Conservation (phyloP, 2,888 invertebrate species). For the Terebella lapidaria region DNA sequence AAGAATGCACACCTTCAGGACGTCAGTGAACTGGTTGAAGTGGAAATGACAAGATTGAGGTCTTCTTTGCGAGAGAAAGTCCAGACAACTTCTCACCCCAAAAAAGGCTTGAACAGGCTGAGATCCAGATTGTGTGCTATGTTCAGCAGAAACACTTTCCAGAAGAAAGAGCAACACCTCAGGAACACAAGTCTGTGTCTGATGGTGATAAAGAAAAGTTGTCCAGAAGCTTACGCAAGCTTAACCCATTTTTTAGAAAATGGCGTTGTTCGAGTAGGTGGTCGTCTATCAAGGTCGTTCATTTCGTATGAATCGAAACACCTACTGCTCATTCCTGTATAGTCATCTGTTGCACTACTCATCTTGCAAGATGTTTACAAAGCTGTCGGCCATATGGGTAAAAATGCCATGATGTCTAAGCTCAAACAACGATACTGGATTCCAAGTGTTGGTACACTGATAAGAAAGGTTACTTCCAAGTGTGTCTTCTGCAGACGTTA, state of each 20-base stretch:
- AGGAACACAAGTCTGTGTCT: no score
- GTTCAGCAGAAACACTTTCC: neutral
- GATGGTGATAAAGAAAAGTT: no score
- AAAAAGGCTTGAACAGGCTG: neutral
- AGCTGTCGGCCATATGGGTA: neutral
- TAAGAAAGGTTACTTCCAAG: neutral
- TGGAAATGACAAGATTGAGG: neutral
- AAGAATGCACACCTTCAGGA: no score
- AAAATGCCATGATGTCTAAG: neutral
- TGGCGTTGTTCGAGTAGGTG: neutral
- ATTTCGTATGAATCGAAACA: neutral
- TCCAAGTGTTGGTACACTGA: no score
- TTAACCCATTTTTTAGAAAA: neutral
- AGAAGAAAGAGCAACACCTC: neutral
- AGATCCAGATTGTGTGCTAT: neutral
- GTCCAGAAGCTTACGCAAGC: neutral
- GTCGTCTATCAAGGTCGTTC: neutral
- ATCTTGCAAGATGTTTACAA: neutral
- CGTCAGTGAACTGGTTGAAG: neutral
- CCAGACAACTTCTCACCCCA: neutral
- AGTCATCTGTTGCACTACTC: neutral
- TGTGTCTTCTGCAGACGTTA: neutral
- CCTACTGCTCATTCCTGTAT: neutral
- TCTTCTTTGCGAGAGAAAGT: neutral
- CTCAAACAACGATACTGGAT: neutral